Evolutionary conservation across 2,888 invertebrate species (phyloP), one percentile per base, ranked within the genome.

Genomic region (Dryobotodes eremita): DNA sequence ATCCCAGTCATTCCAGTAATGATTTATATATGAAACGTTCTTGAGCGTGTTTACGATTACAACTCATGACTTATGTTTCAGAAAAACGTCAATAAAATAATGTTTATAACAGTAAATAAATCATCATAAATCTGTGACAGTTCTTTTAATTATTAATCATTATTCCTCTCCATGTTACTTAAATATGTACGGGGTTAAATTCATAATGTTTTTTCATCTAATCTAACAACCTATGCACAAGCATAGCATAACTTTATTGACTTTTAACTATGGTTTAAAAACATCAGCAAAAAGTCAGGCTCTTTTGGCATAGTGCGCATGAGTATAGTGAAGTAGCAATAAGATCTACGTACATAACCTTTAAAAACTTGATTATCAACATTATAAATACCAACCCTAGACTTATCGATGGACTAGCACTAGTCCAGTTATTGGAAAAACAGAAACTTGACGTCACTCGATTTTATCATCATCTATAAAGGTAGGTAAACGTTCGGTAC

Each of bases 21-120:
- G 76, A 72, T 81, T 72, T 64, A 64, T 7, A 53, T 20, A 36
- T 36, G 31, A 36, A 59, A 62, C 42, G 75, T 74, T 68, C 68
- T 72, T 76, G 42, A 72, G 17, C 13, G 1, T 62, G 36, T 69
- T 66, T 55, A 77, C 36, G 17, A 77, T 46, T 75, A 62, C 62
- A 36, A 62, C 20, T 66, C 42, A 36, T 36, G 62, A 62, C 20
- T 66, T 50, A 36, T 15, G 42, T 31, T 55, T 46, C 23, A 57
- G 42, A 62, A 59, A 81, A 70, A 62, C 48, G 11, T 68, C 42
- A 61, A 26, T 55, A 55, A 26, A 65, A 77, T 65, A n/a, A 36
- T n/a, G n/a, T 46, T 62, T 75, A 31, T 31, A 59, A 23, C 1
- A 70, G 13, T 31, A 15, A 50, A 61, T 72, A 17, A 71, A 26